Evolutionary conservation across 2,888 invertebrate species (phyloP).

Genomic region (Apamea crenata): DNA sequence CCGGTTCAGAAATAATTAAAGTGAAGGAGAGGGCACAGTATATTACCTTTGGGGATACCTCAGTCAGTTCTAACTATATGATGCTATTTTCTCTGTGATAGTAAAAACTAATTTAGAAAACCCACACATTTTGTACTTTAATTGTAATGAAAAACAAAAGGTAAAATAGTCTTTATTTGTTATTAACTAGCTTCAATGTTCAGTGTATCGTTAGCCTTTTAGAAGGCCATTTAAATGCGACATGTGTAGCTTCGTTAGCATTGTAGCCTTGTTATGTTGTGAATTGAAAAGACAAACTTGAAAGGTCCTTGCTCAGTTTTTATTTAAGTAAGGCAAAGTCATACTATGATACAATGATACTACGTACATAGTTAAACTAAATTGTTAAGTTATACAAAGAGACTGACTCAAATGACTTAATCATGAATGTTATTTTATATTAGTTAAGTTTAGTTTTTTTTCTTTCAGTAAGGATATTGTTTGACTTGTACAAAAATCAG

Average conservation of each 20-base stretch:
- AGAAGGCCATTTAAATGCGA: conserved; percentile 27
- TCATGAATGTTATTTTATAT: background rate
- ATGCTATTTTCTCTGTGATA: background rate
- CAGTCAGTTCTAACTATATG: background rate
- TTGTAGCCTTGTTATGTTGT: background rate
- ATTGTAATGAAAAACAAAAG: conserved; percentile 1
- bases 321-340: background rate
- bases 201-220: conserved; percentile 9
- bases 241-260: conserved; percentile 19
- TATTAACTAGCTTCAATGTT: conserved; percentile 12
- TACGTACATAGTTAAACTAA: background rate
- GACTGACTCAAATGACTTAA: background rate
- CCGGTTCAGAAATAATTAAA: background rate
- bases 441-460: background rate
- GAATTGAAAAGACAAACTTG: conserved; percentile 24
- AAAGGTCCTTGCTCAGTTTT: background rate
- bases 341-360: background rate
- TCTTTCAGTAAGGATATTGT: background rate
- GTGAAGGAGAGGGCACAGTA: background rate
- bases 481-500: background rate
- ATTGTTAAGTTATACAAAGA: background rate
- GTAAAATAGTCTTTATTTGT: background rate
- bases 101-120: background rate
- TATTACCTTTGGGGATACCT: conserved; percentile 15
- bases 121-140: background rate